Base-by-base conservation (phyloP, 2,888 invertebrate genomes). In the Zygaena filipendulae region DNA sequence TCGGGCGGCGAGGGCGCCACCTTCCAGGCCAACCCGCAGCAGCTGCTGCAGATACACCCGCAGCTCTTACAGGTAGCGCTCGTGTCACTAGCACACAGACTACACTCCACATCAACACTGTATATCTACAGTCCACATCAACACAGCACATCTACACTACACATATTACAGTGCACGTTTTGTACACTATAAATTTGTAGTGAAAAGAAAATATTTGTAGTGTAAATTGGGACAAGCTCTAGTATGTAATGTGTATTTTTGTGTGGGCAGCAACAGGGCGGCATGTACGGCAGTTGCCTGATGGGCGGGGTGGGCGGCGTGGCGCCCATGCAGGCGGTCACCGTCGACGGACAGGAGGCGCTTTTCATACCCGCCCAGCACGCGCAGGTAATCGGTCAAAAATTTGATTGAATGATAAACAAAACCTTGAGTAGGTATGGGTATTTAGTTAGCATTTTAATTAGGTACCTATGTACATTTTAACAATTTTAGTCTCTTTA, bases 341-440 rank as follows among this genome's bases (percentile, higher is more conserved):
- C 92, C 11, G 89, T 95, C 11, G 95, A 96, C 60, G 95, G 95
- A 0, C 95, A 95, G 57, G 95, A 96, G 52, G 94, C 94, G 0
- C 83, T 95, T 11, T 93, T 95, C 56, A 94, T 95, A 52, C 95
- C 95, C 3, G 89, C 92, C 10, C 85, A 89, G 38, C 84, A 85
- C 12, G 85, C 86, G 42, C 85, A 87, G 63, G 75, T 74, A 31
- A 4, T 16, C 4, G 16, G n/a, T n/a, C n/a, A n/a, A n/a, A n/a
- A n/a, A n/a, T n/a, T n/a, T n/a, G n/a, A n/a, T n/a, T n/a, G n/a
- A n/a, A n/a, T n/a, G n/a, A n/a, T n/a, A n/a, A n/a, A n/a, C n/a
- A n/a, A n/a, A n/a, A n/a, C n/a, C n/a, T n/a, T n/a, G n/a, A n/a
- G n/a, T n/a, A n/a, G n/a, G n/a, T n/a, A n/a, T n/a, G n/a, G n/a